Conservation (phyloP, 1,140 invertebrate species). For the Drosophila nigrodunni region DNA sequence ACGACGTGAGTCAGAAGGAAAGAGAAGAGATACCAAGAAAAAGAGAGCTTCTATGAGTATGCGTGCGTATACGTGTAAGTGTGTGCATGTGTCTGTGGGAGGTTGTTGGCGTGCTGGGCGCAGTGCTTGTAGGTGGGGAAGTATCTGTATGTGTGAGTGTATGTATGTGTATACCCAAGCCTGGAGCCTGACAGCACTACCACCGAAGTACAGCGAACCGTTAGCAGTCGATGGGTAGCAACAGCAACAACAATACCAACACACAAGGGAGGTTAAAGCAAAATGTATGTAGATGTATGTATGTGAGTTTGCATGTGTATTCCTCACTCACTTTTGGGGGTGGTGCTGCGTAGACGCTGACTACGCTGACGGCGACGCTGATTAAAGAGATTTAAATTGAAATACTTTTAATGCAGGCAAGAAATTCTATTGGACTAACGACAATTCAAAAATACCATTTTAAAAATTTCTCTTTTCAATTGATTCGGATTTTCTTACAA, state of each 20-base stretch:
- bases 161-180: slow-evolving; percentile 18
- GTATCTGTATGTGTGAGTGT: slow-evolving; percentile 27
- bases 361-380: slow-evolving; percentile 22
- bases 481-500: slow-evolving; percentile 11
- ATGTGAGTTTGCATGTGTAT: too few relatives aligned
- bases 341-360: slow-evolving; percentile 1
- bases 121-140: slow-evolving; percentile 2
- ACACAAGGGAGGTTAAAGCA: slow-evolving; percentile 39
- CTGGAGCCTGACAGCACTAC: slow-evolving; percentile 31
- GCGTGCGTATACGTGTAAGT: too few relatives aligned
- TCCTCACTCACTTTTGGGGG: slow-evolving; percentile 12
- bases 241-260: slow-evolving; percentile 6
- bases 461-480: background rate
- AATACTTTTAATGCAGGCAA: slow-evolving; percentile 34
- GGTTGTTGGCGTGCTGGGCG: background rate
- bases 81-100: slow-evolving; percentile 3
- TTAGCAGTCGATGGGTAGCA: slow-evolving; percentile 18
- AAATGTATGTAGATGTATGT: background rate
- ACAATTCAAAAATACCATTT: background rate
- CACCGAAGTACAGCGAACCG: slow-evolving; percentile 43
- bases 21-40: slow-evolving; percentile 5
- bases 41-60: slow-evolving; percentile 12
- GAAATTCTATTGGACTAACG: background rate
- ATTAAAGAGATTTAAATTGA: slow-evolving; percentile 54
- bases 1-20: slow-evolving; percentile 18